Evolutionary conservation across 2,797 vertebrate species (phyloP), one percentile per base, ranked within the genome.

Genomic region (Trematomus bernacchii): DNA sequence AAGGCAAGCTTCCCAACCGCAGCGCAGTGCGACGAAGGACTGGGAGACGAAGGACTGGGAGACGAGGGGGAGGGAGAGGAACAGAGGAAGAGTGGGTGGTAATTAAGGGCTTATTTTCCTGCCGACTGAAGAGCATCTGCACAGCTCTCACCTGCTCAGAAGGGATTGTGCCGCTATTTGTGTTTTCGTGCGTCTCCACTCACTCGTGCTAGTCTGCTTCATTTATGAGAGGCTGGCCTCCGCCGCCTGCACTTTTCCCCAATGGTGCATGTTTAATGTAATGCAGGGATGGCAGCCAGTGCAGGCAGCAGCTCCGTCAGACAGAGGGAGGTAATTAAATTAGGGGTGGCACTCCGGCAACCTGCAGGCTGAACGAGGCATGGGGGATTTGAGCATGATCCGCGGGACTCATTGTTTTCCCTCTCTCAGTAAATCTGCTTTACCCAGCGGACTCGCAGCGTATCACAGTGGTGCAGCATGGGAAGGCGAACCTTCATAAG

Each of bases 31-130:
- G n/a, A n/a, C n/a, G n/a, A n/a, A n/a, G n/a, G n/a, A n/a, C n/a
- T n/a, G n/a, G n/a, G n/a, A n/a, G 61, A 83, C 14, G 44, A 51
- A 84, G 81, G 64, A 84, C 71, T 66, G 64, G 64, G 73, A 71
- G 78, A 71, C 3, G 61, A 66, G 75, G 77, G 69, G 78, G 79
- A 65, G 66, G 76, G 58, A 51, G 79, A 70, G 27, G 66, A 77
- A 55, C 60, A 59, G 74, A 83, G 75, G 70, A 80, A 77, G 43
- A 83, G 66, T 21, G 67, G 88, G 76, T 89, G 70, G 87, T 92
- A 93, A 94, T 92, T 92, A 92, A 91, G 85, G 89, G 85, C 84
- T 93, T 89, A 85, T 93, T 90, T 86, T 88, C 79, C 80, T 81
- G 73, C 78, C 55, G 87, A 89, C 85, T 82, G 80, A 87, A 84